phyloP scores from a whole-genome alignment of 1,140 invertebrate species.

The Whitmania pigra region DNA sequence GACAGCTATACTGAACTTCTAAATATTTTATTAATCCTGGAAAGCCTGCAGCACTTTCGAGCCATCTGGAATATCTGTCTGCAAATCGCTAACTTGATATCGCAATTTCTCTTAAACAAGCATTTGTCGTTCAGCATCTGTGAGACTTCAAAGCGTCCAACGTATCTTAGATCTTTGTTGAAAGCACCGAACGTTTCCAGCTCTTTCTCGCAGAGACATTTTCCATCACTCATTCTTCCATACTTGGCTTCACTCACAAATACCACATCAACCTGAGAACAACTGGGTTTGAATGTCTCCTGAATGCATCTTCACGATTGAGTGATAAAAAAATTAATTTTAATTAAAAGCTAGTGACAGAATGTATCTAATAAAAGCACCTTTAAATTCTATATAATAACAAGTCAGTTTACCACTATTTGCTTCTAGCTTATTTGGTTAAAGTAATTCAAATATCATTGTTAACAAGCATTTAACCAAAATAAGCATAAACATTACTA shows the following conservation, averaged over 20 bases:
- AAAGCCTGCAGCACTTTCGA: neutral
- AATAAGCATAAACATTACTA: too few relatives aligned
- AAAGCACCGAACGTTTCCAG: neutral
- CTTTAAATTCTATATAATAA: too few relatives aligned
- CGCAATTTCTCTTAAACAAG: neutral
- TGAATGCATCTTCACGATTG: neutral
- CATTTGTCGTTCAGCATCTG: constrained; percentile 1
- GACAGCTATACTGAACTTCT: neutral
- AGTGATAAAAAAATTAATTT: too few relatives aligned
- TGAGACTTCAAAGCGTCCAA: constrained; percentile 12
- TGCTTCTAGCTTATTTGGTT: too few relatives aligned
- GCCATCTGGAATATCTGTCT: neutral
- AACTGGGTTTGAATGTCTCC: constrained; percentile 18
- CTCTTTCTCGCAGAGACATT: neutral
- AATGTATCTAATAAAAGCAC: too few relatives aligned
- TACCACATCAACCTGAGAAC: constrained; percentile 3
- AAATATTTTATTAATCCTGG: constrained; percentile 1
- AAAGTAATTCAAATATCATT: too few relatives aligned
- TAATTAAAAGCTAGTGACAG: too few relatives aligned
- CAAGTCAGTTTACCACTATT: too few relatives aligned
- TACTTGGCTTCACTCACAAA: constrained; percentile 1
- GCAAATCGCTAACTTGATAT: neutral
- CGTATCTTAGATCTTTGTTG: neutral
- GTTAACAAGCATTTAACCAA: too few relatives aligned
- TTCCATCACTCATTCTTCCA: constrained; percentile 16